Evolutionary conservation across 2,113 vertebrate species (phyloP), one percentile per base, ranked within the genome.

Genomic region (Pseudois nayaur): DNA sequence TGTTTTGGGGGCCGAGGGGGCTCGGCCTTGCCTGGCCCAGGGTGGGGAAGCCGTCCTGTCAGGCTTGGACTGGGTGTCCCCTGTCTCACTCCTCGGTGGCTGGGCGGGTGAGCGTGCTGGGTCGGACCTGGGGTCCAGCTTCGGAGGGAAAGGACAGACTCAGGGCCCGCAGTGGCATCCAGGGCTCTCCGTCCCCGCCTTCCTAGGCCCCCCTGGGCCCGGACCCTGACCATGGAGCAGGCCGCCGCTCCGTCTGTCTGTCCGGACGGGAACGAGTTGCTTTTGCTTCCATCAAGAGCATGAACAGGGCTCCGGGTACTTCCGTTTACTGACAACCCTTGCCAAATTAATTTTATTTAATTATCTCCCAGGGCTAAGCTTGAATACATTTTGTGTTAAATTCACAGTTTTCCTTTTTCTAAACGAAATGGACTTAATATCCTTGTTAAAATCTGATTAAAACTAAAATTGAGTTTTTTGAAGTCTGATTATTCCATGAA

Each of bases 371-470:
- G 98, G 98, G 98, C 99, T 99, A 99, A 99, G 98, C 98, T 99
- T 99, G 98, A 99, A 99, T 99, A 98, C 98, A 98, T 99, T 99
- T 98, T 99, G 98, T 98, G 99, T 99, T 99, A 99, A 99, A 99
- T 99, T 99, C 98, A 98, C 98, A 98, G 74, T 99, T 99, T 98
- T 98, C 98, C 98, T 96, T 98, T 98, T 99, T 99, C 98, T 98
- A 97, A 99, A 99, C 81, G 98, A 98, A 98, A 99, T 98, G 98
- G 98, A 99, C 98, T 99, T 98, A 99, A 99, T 99, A 99, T 99
- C 99, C 98, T 99, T 99, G 99, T 99, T 99, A 99, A 99, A 99
- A 99, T 99, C 98, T 99, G 99, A 99, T 99, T 99, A 99, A 99
- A 99, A 98, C 98, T 98, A 99, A 99, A 99, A 99, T 99, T 98